Percentiles rank a stretch among this genome's conserved stretches.
These are phyloP conservation scores for Lasiurus borealis DNA, from an alignment of 2,113 vertebrate species.

Conservation along the genomic window DNA sequence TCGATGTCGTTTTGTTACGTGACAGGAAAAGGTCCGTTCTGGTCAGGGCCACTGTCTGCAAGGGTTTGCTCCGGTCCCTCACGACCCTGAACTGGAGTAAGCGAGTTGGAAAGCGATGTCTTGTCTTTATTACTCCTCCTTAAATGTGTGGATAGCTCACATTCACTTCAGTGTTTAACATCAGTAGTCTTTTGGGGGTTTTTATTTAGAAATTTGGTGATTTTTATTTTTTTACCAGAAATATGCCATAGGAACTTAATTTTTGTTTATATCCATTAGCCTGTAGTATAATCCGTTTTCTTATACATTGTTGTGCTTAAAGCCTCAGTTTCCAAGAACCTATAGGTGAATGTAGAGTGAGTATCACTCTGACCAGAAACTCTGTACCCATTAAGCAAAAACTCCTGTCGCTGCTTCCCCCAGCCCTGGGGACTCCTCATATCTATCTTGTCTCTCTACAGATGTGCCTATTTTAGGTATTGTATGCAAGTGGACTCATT, in stretches of 20 bases:
- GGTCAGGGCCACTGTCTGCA: neutral
- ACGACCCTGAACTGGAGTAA: neutral
- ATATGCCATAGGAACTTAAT: neutral
- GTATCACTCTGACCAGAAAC: neutral
- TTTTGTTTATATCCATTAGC: neutral
- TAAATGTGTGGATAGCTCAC: neutral
- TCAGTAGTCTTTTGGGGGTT: neutral
- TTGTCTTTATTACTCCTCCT: too few relatives aligned
- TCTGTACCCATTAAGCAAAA: neutral
- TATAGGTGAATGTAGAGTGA: neutral
- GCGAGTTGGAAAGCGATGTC: too few relatives aligned
- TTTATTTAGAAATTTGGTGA: neutral
- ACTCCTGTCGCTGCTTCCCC: neutral
- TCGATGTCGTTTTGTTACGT: neutral
- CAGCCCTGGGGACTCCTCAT: neutral
- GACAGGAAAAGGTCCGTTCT: neutral
- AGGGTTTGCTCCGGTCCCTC: neutral
- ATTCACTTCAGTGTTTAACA: neutral
- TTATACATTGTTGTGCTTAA: neutral
- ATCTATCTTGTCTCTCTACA: neutral
- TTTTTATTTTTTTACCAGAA: neutral
- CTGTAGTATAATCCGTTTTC: neutral
- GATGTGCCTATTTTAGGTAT: neutral
- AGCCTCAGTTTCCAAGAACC: neutral
- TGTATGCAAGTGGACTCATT: neutral